Conservation (phyloP, 2,888 invertebrate genomes). For the Eucera pruinosa region DNA sequence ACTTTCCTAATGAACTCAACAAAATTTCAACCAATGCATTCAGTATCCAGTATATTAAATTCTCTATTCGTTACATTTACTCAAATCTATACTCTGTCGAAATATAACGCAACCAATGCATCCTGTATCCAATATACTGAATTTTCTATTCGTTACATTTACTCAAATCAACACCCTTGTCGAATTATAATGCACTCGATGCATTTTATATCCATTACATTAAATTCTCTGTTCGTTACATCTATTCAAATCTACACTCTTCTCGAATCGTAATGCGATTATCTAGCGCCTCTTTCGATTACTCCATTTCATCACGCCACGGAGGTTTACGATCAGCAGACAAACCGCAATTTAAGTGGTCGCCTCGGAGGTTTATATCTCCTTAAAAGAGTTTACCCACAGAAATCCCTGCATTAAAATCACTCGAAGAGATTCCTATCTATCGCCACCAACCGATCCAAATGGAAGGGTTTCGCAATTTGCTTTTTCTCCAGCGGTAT, state of each 20-base stretch:
- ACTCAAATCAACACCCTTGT: no score
- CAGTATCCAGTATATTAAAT: neutral
- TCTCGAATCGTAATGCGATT: neutral
- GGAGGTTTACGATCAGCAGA: constrained; percentile 1
- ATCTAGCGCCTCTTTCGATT: constrained; percentile 2
- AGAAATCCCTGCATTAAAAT: constrained; percentile 41
- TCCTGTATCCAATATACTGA: no score
- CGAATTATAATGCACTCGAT: no score
- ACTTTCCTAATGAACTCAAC: neutral
- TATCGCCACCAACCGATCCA: constrained; percentile 4
- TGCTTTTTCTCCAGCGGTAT: constrained; percentile 1
- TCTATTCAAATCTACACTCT: neutral
- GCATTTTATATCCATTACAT: no score
- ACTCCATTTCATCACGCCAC: neutral
- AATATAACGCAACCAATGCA: no score
- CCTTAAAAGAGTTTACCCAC: constrained; percentile 24
- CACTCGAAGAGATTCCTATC: constrained; percentile 7
- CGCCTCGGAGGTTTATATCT: neutral
- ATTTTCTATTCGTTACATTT: no score
- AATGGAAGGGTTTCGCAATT: constrained; percentile 30
- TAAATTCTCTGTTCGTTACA: neutral
- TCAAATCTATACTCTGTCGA: neutral
- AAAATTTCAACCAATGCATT: neutral
- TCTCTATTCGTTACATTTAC: neutral
- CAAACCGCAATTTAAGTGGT: constrained; percentile 10